Percentiles rank a stretch among this genome's conserved stretches.
Evolutionary conservation across 2,797 vertebrate genomes (phyloP).

Genomic region (Gallinago stenura): DNA sequence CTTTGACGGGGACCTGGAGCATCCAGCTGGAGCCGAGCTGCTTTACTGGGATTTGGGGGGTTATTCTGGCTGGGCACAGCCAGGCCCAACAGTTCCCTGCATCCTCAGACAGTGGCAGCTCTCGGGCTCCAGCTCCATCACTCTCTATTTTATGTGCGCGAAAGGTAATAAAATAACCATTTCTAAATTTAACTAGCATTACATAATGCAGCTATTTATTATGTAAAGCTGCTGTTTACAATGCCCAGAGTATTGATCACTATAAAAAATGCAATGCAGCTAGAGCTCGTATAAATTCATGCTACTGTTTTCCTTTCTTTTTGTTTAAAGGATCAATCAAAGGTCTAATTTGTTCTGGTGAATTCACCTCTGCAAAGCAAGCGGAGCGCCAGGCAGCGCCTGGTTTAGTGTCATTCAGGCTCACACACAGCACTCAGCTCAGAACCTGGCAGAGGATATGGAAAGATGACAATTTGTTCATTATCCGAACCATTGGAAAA

Average conservation of each 20-base stretch:
- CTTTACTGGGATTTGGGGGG: not conserved
- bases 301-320: conserved; percentile 65
- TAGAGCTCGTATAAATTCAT: conserved; percentile 67
- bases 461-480: conserved; percentile 64
- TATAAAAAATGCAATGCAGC: conserved; percentile 63
- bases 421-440: not conserved
- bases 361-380: conserved; percentile 55
- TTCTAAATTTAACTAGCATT: conserved; percentile 80
- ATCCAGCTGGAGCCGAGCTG: not conserved
- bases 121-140: conserved; percentile 45
- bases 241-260: conserved; percentile 70
- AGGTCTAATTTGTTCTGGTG: conserved; percentile 72
- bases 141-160: conserved; percentile 65
- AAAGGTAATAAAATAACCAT: conserved; percentile 77
- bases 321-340: conserved; percentile 76
- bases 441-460: conserved; percentile 23
- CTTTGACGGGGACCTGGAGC: not conserved
- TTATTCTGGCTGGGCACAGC: not conserved
- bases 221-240: conserved; percentile 75
- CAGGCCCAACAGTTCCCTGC: conserved; percentile 24
- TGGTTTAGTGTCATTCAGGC: conserved; percentile 45
- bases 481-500: conserved; percentile 59
- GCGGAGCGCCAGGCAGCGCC: not conserved
- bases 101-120: conserved; percentile 41
- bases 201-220: conserved; percentile 79